phyloP scores from a whole-genome alignment of 2,113 vertebrate genomes.

The Corvus moneduloides region DNA sequence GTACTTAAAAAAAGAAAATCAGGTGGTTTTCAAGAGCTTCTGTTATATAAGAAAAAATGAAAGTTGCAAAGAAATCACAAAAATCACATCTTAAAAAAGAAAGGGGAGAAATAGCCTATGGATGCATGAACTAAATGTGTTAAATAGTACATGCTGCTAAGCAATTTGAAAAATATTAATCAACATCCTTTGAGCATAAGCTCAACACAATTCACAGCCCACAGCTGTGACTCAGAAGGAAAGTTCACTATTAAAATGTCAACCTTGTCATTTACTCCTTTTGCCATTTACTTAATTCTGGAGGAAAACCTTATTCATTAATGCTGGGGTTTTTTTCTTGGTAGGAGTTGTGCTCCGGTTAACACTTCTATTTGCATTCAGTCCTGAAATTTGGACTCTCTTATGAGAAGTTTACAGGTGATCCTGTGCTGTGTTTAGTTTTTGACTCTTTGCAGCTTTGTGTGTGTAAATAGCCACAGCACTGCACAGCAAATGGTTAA shows the following conservation, averaged over 20 bases:
- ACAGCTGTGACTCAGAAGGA: constrained; percentile 40
- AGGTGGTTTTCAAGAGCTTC: neutral
- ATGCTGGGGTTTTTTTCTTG: neutral
- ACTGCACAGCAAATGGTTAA: neutral
- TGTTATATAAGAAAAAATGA: neutral
- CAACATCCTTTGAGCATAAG: neutral
- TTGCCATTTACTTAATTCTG: constrained; percentile 27
- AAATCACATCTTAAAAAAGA: neutral
- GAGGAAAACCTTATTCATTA: constrained; percentile 16
- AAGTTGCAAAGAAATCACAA: neutral
- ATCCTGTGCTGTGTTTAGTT: neutral
- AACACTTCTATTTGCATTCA: neutral
- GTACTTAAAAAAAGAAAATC: neutral
- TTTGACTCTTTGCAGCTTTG: neutral
- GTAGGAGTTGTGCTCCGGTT: neutral
- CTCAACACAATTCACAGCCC: neutral
- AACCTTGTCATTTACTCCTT: constrained; percentile 21
- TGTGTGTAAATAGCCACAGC: neutral
- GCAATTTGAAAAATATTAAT: neutral
- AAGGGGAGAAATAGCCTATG: neutral
- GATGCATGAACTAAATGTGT: neutral
- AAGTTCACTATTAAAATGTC: constrained; percentile 50
- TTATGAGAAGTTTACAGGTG: neutral
- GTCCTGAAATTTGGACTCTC: neutral
- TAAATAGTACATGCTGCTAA: neutral